Conservation (phyloP, 2,797 vertebrate species). For the Antennarius maculatus region DNA sequence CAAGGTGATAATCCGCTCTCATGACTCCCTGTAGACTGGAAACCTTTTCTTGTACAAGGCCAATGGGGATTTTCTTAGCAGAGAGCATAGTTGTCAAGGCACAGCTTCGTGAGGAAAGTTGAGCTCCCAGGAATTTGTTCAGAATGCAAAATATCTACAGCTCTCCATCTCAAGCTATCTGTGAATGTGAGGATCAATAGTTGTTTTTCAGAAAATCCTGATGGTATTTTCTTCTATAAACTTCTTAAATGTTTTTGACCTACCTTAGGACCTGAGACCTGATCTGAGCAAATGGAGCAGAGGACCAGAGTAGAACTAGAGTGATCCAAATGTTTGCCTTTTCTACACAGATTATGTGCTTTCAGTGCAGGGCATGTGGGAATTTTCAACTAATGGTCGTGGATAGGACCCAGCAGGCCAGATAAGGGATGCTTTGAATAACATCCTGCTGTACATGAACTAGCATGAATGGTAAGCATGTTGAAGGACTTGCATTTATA, state of each 20-base stretch:
- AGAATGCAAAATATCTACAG: constrained; percentile 5
- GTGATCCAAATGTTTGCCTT: constrained; percentile 1
- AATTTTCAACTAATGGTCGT: constrained; percentile 1
- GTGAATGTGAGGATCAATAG: background rate
- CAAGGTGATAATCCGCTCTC: constrained; percentile 67
- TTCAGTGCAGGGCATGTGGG: background rate
- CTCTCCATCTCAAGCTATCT: constrained; percentile 5
- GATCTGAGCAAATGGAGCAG: background rate
- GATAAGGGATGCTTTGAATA: constrained; percentile 25
- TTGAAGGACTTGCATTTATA: constrained; percentile 35
- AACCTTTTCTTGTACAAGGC: constrained; percentile 43
- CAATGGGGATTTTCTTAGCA: constrained; percentile 6
- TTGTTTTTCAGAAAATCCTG: background rate
- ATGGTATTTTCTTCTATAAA: background rate
- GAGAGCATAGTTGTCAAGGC: constrained; percentile 28
- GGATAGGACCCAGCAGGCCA: background rate
- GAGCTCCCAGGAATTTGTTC: constrained; percentile 21
- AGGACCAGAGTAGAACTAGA: background rate
- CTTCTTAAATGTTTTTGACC: background rate
- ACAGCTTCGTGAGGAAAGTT: constrained; percentile 1
- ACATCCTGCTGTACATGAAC: constrained; percentile 16
- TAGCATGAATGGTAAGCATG: constrained; percentile 19
- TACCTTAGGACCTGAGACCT: no score
- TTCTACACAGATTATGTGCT: background rate
- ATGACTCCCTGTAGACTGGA: constrained; percentile 48